Percentiles rank a stretch among this genome's conserved stretches.
These are phyloP conservation scores for Synodontis membranacea DNA, from an alignment of 2,113 vertebrate species.

Conservation along the genomic window DNA sequence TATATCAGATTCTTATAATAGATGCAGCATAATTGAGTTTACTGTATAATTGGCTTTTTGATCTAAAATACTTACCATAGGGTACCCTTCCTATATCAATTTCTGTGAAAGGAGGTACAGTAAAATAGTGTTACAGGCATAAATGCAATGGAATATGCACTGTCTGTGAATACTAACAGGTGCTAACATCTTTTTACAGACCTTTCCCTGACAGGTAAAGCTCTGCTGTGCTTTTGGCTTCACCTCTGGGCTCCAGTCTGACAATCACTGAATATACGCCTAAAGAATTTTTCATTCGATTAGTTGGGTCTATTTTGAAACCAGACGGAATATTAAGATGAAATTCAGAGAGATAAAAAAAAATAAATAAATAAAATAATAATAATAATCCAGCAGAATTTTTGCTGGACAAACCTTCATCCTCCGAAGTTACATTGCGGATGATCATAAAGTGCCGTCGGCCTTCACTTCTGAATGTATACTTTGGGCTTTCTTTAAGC, in stretches of 20 bases:
- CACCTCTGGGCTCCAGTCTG: constrained; percentile 93
- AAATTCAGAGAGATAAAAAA: constrained; percentile 27
- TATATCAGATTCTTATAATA: neutral
- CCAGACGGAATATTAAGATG: neutral
- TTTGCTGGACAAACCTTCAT: constrained; percentile 87
- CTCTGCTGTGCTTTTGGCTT: constrained; percentile 97
- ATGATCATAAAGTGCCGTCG: constrained; percentile 98
- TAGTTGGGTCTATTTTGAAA: constrained; percentile 61
- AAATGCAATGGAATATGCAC: constrained; percentile 40
- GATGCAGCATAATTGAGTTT: neutral
- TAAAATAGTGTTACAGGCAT: constrained; percentile 58
- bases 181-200: constrained; percentile 63
- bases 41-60: neutral
- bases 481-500: constrained; percentile 90
- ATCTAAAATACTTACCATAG: constrained; percentile 77
- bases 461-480: constrained; percentile 93
- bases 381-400: constrained; percentile 41
- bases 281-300: constrained; percentile 72
- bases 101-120: constrained; percentile 79
- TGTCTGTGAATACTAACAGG: constrained; percentile 25
- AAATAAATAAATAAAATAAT: too few relatives aligned
- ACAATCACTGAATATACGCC: constrained; percentile 99
- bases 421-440: constrained; percentile 90
- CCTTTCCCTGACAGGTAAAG: constrained; percentile 98
- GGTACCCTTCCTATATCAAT: constrained; percentile 90